A percentile compares a stretch with the other conserved stretches of the same genome.
These are phyloP conservation scores for Meloidogyne chitwoodi DNA, from an alignment of 1,140 invertebrate species.

Conservation along the genomic window DNA sequence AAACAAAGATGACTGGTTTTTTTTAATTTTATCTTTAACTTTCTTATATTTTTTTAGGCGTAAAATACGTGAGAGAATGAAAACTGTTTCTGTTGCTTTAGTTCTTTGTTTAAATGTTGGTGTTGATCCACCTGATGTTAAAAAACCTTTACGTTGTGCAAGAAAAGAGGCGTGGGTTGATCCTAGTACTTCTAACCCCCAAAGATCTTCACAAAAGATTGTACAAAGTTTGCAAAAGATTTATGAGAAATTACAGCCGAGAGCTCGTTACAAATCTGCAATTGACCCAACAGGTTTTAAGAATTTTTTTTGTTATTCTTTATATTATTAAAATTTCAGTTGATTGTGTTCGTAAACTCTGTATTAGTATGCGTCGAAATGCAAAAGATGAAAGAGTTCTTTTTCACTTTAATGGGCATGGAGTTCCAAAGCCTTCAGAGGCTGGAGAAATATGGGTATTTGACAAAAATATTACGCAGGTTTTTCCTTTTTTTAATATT, in stretches of 20 bases:
- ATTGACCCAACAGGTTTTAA: conserved; percentile 77
- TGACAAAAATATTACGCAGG: conserved; percentile 71
- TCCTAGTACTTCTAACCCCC: conserved; percentile 73
- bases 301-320: not conserved
- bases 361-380: conserved; percentile 86
- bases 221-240: conserved; percentile 86
- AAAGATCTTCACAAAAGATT: conserved; percentile 87
- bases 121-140: conserved; percentile 94
- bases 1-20: conserved; percentile 39
- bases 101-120: conserved; percentile 96
- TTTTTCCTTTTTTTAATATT: conserved; percentile 13
- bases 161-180: conserved; percentile 91
- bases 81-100: conserved; percentile 93
- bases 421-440: conserved; percentile 87
- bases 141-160: conserved; percentile 93
- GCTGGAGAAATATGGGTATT: conserved; percentile 99
- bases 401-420: conserved; percentile 99
- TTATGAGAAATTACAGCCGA: conserved; percentile 89
- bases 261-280: conserved; percentile 87
- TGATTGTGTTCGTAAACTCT: conserved; percentile 95
- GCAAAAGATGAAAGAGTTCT: conserved; percentile 97
- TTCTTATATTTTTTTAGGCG: conserved; percentile 33
- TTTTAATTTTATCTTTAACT: conserved; percentile 14
- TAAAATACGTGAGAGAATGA: conserved; percentile 46
- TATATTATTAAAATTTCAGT: conserved; percentile 61